These are phyloP conservation scores for Dicyrtoma fusca DNA, from an alignment of 2,888 invertebrate genomes.

Conservation along the genomic window DNA sequence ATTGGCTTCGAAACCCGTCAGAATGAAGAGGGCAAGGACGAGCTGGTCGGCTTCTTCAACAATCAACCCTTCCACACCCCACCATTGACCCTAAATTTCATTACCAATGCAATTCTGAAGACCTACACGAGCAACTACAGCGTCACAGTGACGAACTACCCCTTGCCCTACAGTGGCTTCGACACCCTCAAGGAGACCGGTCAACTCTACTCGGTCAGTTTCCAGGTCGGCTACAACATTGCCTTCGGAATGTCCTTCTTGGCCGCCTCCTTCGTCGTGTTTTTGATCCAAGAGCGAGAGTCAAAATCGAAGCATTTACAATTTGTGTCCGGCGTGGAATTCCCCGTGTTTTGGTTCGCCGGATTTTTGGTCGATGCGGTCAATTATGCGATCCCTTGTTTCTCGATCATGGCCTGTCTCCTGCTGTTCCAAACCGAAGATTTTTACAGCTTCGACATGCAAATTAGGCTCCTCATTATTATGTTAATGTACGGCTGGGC, in stretches of 20 bases:
- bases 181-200: constrained; percentile 60
- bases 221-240: constrained; percentile 62
- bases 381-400: constrained; percentile 66
- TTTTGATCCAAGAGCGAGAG: constrained; percentile 68
- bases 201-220: constrained; percentile 47
- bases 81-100: constrained; percentile 69
- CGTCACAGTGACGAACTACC: constrained; percentile 67
- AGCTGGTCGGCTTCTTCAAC: constrained; percentile 67
- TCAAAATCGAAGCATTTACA: constrained; percentile 73
- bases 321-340: constrained; percentile 72
- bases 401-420: constrained; percentile 67
- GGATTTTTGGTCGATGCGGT: constrained; percentile 72
- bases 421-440: constrained; percentile 47
- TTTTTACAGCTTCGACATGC: constrained; percentile 38
- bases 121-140: constrained; percentile 59
- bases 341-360: constrained; percentile 71
- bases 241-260: constrained; percentile 75
- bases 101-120: constrained; percentile 69
- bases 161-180: constrained; percentile 67
- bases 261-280: constrained; percentile 62
- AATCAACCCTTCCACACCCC: constrained; percentile 78
- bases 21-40: constrained; percentile 37
- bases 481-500: constrained; percentile 71
- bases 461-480: constrained; percentile 59
- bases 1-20: constrained; percentile 50